phyloP scores from a whole-genome alignment of 2,888 invertebrate genomes.

The Chrysomela aeneicollis region DNA sequence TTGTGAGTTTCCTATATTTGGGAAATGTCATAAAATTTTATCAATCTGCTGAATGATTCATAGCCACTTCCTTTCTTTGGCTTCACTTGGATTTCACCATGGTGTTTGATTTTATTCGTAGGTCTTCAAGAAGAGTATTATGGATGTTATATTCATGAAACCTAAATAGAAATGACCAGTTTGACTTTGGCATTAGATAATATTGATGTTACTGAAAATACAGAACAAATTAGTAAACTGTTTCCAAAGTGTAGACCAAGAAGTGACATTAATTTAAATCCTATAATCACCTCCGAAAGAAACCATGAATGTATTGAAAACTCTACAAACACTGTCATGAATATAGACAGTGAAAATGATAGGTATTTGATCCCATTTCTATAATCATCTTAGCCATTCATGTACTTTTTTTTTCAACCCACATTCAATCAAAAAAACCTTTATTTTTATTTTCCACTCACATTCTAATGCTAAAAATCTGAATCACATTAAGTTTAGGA shows the following conservation, averaged over 20 bases:
- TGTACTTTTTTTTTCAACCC: not conserved
- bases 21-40: not conserved
- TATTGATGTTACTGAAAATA: slow-evolving; percentile 63
- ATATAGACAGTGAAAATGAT: slow-evolving; percentile 63
- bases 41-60: slow-evolving; percentile 16
- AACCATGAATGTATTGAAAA: slow-evolving; percentile 61
- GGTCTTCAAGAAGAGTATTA: slow-evolving; percentile 41
- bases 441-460: not conserved
- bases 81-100: slow-evolving; percentile 5
- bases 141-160: slow-evolving; percentile 41
- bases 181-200: slow-evolving; percentile 61
- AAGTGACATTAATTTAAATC: slow-evolving; percentile 67
- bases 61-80: slow-evolving; percentile 15
- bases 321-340: slow-evolving; percentile 60
- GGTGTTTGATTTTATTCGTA: slow-evolving; percentile 42
- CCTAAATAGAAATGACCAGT: slow-evolving; percentile 60
- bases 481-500: too few species aligned
- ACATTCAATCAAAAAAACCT: not conserved
- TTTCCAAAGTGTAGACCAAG: slow-evolving; percentile 88
- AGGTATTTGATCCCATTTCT: slow-evolving; percentile 52
- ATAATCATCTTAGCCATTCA: not conserved
- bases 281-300: slow-evolving; percentile 58
- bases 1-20: slow-evolving; percentile 14
- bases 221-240: slow-evolving; percentile 82
- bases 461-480: not conserved